Conservation (phyloP, 2,888 invertebrate genomes). For the Ceriagrion tenellum region DNA sequence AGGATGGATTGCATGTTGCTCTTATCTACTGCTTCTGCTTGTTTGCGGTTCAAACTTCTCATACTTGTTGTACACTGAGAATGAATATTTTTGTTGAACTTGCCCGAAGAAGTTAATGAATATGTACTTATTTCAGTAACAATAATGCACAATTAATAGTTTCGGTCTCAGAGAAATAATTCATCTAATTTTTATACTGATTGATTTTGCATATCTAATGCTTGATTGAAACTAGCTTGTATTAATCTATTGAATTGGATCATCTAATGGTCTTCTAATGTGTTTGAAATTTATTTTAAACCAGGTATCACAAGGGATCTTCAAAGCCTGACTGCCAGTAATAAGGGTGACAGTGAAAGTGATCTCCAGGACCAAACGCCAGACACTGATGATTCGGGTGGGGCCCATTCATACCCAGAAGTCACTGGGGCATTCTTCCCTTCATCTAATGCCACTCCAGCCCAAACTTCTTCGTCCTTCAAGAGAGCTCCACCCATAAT, state of each 20-base stretch:
- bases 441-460: slow-evolving; percentile 74
- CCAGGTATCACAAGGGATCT: slow-evolving; percentile 79
- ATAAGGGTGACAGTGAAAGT: slow-evolving; percentile 84
- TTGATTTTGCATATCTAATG: not conserved
- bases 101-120: not conserved
- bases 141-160: too few species aligned
- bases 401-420: slow-evolving; percentile 79
- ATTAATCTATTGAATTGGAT: not conserved
- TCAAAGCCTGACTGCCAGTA: slow-evolving; percentile 78
- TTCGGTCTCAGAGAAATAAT: not conserved
- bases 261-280: not conserved
- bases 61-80: not conserved
- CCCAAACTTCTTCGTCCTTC: slow-evolving; percentile 68
- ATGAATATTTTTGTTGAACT: not conserved
- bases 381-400: slow-evolving; percentile 86
- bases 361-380: slow-evolving; percentile 86
- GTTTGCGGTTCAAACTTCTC: not conserved
- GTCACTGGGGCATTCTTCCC: slow-evolving; percentile 70
- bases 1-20: not conserved
- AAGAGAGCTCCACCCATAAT: slow-evolving; percentile 78
- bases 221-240: not conserved
- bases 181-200: not conserved
- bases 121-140: not conserved
- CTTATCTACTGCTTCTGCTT: slow-evolving; percentile 23
- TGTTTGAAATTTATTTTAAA: slow-evolving; percentile 10